Evolutionary conservation across 2,113 vertebrate species (phyloP).

Genomic region (Dipodomys ordii): DNA sequence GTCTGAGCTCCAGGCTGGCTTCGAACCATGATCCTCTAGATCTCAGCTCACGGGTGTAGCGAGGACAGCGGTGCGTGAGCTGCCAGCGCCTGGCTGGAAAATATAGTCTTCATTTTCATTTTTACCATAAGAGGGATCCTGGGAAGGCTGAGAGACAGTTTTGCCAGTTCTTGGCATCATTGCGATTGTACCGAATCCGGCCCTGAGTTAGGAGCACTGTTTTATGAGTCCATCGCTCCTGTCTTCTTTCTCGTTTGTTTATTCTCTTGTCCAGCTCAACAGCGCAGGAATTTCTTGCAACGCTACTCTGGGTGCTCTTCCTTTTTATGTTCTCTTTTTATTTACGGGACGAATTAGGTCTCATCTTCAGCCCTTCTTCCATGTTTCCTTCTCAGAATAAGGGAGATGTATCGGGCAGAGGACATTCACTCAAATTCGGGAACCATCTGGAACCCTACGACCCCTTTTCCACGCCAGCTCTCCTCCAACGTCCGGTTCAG

Average conservation of each 20-base stretch:
- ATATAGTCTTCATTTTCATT: not conserved
- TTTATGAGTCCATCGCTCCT: not conserved
- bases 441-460: conserved; percentile 81
- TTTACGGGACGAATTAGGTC: too few species aligned
- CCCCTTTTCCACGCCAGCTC: conserved; percentile 78
- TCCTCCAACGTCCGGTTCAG: conserved; percentile 75
- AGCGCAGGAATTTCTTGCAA: not conserved
- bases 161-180: not conserved
- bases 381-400: conserved; percentile 81
- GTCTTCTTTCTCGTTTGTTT: too few species aligned
- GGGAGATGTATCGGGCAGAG: conserved; percentile 71
- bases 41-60: too few species aligned
- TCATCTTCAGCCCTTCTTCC: not conserved
- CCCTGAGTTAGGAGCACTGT: not conserved
- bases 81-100: not conserved
- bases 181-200: not conserved
- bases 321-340: too few species aligned
- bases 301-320: not conserved
- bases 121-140: not conserved
- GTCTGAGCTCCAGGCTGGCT: too few species aligned
- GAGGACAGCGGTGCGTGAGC: too few species aligned
- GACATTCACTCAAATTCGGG: conserved; percentile 82
- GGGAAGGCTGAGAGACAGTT: not conserved
- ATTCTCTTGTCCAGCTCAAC: not conserved
- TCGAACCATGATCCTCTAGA: too few species aligned